Conservation (phyloP, 2,888 invertebrate species). For the Ernsta delagoae region DNA sequence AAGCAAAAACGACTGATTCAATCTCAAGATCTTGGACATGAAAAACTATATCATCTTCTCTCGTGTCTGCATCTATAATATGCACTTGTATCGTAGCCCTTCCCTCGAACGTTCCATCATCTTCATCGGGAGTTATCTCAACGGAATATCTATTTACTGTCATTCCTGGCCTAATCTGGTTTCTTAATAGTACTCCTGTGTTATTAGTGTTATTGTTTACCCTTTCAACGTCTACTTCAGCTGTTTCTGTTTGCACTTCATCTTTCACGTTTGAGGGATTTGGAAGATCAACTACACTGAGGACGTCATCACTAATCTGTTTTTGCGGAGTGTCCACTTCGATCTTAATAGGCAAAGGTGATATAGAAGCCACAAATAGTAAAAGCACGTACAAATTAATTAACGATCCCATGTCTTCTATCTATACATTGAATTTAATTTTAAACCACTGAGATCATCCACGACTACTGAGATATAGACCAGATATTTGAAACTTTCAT, state of each 20-base stretch:
- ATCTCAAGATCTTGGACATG: slow-evolving; percentile 52
- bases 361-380: slow-evolving; percentile 41
- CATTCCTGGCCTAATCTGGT: slow-evolving; percentile 58
- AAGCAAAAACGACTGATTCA: slow-evolving; percentile 48
- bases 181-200: not conserved
- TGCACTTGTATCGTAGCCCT: slow-evolving; percentile 49
- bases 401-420: slow-evolving; percentile 47
- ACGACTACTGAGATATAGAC: slow-evolving; percentile 1
- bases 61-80: slow-evolving; percentile 47
- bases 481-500: slow-evolving; percentile 27
- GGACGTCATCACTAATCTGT: slow-evolving; percentile 14
- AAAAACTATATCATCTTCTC: slow-evolving; percentile 48
- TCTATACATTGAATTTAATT: not conserved
- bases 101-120: slow-evolving; percentile 53
- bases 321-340: slow-evolving; percentile 18
- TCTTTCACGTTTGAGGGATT: slow-evolving; percentile 16
- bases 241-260: not conserved
- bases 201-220: not conserved
- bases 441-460: slow-evolving; percentile 6
- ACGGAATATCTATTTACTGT: slow-evolving; percentile 47
- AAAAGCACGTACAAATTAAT: slow-evolving; percentile 45
- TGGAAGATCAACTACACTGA: slow-evolving; percentile 20
- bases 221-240: not conserved
- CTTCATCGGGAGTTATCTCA: slow-evolving; percentile 42
- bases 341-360: slow-evolving; percentile 49